These are phyloP conservation scores for Osedax frankpressi DNA, from an alignment of 2,888 invertebrate genomes.

Conservation along the genomic window DNA sequence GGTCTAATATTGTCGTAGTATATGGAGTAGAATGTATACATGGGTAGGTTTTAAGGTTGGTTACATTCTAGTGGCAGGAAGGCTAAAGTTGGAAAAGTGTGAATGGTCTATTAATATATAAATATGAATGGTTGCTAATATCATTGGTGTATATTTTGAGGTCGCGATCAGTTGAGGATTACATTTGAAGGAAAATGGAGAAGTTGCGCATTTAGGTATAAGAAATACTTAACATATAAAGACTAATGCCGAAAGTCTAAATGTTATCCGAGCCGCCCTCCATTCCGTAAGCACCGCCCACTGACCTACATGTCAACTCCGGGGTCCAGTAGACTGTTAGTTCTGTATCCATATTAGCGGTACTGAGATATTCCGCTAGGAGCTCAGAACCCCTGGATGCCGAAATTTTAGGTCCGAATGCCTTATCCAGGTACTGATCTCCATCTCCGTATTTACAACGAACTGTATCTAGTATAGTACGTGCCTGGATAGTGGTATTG, in stretches of 20 bases:
- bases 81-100: too few species aligned
- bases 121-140: too few species aligned
- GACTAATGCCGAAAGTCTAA: not conserved
- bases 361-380: slow-evolving; percentile 36
- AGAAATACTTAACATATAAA: too few species aligned
- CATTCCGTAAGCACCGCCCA: not conserved
- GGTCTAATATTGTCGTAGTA: too few species aligned
- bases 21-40: too few species aligned
- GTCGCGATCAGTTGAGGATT: not conserved
- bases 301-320: slow-evolving; percentile 39
- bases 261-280: not conserved
- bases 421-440: slow-evolving; percentile 32
- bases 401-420: slow-evolving; percentile 34
- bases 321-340: slow-evolving; percentile 39
- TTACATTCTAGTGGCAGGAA: too few species aligned
- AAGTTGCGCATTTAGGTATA: too few species aligned
- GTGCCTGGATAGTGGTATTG: too few species aligned
- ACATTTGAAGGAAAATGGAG: not conserved
- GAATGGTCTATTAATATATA: too few species aligned
- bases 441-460: slow-evolving; percentile 36
- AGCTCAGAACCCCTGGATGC: slow-evolving; percentile 35
- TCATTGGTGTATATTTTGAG: too few species aligned
- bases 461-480: slow-evolving; percentile 36
- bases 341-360: slow-evolving; percentile 37
- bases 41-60: too few species aligned